Base-by-base conservation (phyloP, 2,797 vertebrate species). In the Hipposideros larvatus region DNA sequence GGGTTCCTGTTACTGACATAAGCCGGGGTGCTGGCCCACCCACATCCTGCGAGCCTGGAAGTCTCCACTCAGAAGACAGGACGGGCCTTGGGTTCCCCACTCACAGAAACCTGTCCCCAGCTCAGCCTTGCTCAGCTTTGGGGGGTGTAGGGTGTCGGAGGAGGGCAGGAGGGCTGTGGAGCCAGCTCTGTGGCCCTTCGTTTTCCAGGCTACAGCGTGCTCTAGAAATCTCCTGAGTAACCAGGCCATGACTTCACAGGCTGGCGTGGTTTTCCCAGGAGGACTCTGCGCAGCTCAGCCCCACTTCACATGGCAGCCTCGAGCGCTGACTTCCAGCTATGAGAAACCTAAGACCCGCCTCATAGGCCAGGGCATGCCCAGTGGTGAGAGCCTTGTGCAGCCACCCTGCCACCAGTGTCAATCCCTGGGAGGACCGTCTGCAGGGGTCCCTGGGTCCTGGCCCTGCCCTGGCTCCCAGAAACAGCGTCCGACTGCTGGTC, bases 281-380 rank as follows among this genome's bases (percentile, higher is more conserved):
- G 7, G 31, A 48, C 22, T 1, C 43, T 34, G 61, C 7, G 31
- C 7, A 1, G 19, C 61, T 48, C 61, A 4, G 80, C 28, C 59
- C 41, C 41, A 7, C 48, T 13, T 13, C 28, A 10, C 41, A 9
- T 0, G 21, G 80, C 43, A 51, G 80, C 43, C 46, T 51, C 7
- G 1, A 5, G 28, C 43, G 13, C 11, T 3, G 18, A 21, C 26
- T 0, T 4, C 41, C 11, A 13, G 77, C 15, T 0, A 19, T 15
- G 0, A n/a, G 5, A 8, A 2, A n/a, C 0, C 2, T 10, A 3
- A 48, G 41, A 13, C 37, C 21, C 9, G 0, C 53, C 34, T 19
- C 31, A 4, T 21, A 37, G 75, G 75, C 53, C 73, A 2, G 14
- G n/a, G 1, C n/a, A 19, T 8, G 18, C 48, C 51, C 14, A 1